Evolutionary conservation across 2,888 invertebrate species (phyloP), one percentile per base, ranked within the genome.

Genomic region (Eudasyphora cyanicolor): DNA sequence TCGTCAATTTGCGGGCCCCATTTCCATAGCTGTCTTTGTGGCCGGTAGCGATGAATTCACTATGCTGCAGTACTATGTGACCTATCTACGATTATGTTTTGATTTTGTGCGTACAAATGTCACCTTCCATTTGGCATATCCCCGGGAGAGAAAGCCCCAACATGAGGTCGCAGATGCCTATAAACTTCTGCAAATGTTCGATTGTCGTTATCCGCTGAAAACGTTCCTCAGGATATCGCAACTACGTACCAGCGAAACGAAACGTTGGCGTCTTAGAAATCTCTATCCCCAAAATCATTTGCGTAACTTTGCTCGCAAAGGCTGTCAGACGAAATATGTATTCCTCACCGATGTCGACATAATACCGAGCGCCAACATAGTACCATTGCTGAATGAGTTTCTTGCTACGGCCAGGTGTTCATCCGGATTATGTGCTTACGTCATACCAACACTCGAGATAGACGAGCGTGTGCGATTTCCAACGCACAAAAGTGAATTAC

Each of bases 261-360:
- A 94, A 2, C 94, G 94, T 74, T 97, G 97, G 97, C 93, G 96
- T 75, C 93, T 94, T 62, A 94, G 95, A 82, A 94, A 96, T 89
- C 95, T 96, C 0, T 98, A 98, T 90, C 98, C 98, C 0, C 98
- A 98, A 92, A 98, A 98, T 89, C 97, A 97, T 89, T 93, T 98
- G 92, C 93, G 98, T 86, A 98, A 98, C 91, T 92, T 97, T 76
- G 98, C 97, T 0, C 93, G 97, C 74, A 96, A 96, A 89, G 97
- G 96, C 88, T 97, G 97, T 87, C 96, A 96, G 87, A 95, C 95
- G 2, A 94, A 94, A 49, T 96, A 95, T 91, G 96, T 97, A 62
- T 97, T 97, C 89, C 93, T 97, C 62, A 97, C 97, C 1, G 98
- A 98, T 91, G 95, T 98, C 8, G 98, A 98, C 90, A 96, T 98